Evolutionary conservation across 2,797 vertebrate species (phyloP), one percentile per base, ranked within the genome.

Genomic region (Cynodonichthys magdalenae): DNA sequence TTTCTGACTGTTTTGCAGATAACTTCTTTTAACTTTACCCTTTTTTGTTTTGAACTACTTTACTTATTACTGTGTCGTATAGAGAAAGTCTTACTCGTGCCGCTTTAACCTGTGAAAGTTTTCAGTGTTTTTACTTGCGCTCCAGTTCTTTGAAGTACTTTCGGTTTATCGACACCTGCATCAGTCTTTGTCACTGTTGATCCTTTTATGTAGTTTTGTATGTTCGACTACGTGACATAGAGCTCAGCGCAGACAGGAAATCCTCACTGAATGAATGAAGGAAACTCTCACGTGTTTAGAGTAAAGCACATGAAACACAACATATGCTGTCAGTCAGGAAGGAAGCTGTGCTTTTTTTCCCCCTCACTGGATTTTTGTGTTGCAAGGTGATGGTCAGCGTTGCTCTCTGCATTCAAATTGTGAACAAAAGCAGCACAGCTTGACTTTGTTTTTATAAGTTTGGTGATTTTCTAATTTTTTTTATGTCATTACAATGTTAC

Each of bases 201-300:
- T 58, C 4, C 14, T 50, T 71, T 69, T 54, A 53, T 70, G 34
- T 49, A 31, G 48, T 47, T 20, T 20, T 10, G 12, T 31, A n/a
- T 73, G 79, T 72, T 20, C n/a, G 54, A 74, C 53, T 62, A 56
- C 8, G 49, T 73, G 53, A 85, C 75, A 67, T 60, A 65, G 46
- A 63, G 59, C 69, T 57, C 52, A 63, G 48, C 6, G 50, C 63
- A 78, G 74, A 82, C 90, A 90, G 92, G 91, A 92, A 93, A 84
- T 62, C 15, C 80, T 76, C 64, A 63, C 70, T 87, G 74, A 74
- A 90, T 93, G 90, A 93, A 92, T 93, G 90, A 90, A 84, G 76
- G 80, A 84, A 87, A 86, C 66, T 82, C 80, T 84, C 87, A 87
- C 77, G 58, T 84, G 76, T 74, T 69, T 11, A 70, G 47, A 69